Conservation (phyloP, 2,888 invertebrate species). For the Dicyrtomina minuta region DNA sequence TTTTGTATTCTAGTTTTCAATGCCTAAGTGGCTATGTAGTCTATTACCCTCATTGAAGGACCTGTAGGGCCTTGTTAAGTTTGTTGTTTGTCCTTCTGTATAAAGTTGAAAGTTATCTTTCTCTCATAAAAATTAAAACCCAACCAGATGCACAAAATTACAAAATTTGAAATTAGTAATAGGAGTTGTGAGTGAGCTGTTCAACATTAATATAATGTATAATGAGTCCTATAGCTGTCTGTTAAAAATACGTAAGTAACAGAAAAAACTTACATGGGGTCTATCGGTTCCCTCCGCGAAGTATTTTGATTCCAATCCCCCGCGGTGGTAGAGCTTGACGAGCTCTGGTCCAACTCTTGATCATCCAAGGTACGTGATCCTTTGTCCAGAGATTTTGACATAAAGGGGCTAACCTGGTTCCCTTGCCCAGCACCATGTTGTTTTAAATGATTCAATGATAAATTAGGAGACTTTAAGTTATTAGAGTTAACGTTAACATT, state of each 20-base stretch:
- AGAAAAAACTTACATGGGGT: constrained; percentile 37
- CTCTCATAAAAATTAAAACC: no score
- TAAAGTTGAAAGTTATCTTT: no score
- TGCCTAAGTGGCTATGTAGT: no score
- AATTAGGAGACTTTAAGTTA: no score
- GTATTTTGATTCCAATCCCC: constrained; percentile 3
- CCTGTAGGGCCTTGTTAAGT: no score
- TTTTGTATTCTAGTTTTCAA: no score
- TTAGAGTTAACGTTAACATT: background rate
- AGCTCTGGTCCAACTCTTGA: constrained; percentile 7
- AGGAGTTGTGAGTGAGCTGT: no score
- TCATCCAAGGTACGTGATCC: background rate
- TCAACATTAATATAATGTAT: no score
- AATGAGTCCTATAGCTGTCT: background rate
- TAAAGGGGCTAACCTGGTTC: background rate
- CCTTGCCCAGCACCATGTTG: background rate
- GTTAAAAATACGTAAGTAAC: background rate
- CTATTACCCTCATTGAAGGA: no score
- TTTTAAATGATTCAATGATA: background rate
- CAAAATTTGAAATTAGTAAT: no score
- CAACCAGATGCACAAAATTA: no score
- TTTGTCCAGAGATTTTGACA: constrained; percentile 11
- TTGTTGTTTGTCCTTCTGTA: no score
- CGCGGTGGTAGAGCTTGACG: constrained; percentile 2
- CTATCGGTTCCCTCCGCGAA: constrained; percentile 38